Evolutionary conservation across 2,797 vertebrate genomes (phyloP), one percentile per base, ranked within the genome.

Genomic region (Spondyliosoma cantharus): DNA sequence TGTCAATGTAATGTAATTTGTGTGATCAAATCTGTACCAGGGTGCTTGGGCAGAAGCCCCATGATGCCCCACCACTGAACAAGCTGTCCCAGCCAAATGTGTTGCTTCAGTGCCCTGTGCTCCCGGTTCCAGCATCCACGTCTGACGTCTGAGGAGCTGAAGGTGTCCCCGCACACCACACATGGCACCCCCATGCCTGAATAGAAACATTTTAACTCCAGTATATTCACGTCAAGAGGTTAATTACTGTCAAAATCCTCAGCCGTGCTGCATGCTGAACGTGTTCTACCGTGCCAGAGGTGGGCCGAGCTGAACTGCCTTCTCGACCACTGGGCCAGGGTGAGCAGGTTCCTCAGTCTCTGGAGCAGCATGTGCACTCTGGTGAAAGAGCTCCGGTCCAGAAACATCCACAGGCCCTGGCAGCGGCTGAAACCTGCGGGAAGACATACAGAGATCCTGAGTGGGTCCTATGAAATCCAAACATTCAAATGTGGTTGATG

Each of bases 61-160:
- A 82, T 92, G 63, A 88, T 89, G 86, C 86, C 82, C 87, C 90
- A 93, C 92, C 94, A 95, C 80, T 93, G 90, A 72, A 94, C 88
- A 71, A 94, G 86, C 58, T 11, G 78, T 5, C 90, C 92, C 76
- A 94, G 84, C 82, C 85, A 86, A 63, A 94, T 89, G 80, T 94
- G 88, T 1, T 87, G 86, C 76, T 87, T 87, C 46, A 94, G 42
- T 63, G 67, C 81, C 46, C 62, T 52, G 50, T 81, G 75, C 49
- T 89, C 90, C 66, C 71, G 37, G 54, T 57, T 82, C 86, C 88
- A 92, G 76, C 86, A 90, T 48, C 68, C 42, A 16, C 12, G 66
- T 27, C 64, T 53, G 22, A 77, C 16, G 1, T 80, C 74, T 14
- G 78, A 79, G 22, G 71, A 70, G 46, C 29, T 19, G 0, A 22